A percentile compares a stretch with the other conserved stretches of the same genome.
Evolutionary conservation across 1,140 invertebrate species (phyloP).

Genomic region (Oscheius sp.): DNA sequence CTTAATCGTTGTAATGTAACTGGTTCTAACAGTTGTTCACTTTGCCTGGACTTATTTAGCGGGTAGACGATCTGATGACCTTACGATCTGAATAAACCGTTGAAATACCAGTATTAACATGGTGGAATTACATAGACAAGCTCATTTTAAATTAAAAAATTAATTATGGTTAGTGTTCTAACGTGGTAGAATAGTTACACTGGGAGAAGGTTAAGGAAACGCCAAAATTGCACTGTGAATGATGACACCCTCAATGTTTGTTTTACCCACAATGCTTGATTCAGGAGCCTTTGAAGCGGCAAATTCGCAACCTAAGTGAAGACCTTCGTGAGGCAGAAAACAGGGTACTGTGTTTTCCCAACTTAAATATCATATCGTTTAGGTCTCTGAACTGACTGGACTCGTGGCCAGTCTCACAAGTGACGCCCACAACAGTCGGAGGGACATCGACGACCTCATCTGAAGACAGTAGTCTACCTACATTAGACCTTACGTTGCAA

Average conservation of each 20-base stretch:
- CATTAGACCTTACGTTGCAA: too few relatives aligned
- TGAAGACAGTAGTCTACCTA: neutral
- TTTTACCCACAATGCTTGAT: neutral
- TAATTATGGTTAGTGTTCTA: too few relatives aligned
- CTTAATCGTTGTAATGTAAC: too few relatives aligned
- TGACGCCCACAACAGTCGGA: conserved; percentile 4
- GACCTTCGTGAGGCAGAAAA: neutral
- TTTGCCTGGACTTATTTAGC: neutral
- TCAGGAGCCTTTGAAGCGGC: conserved; percentile 13
- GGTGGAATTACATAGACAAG: too few relatives aligned
- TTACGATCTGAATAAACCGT: neutral
- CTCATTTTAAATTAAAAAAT: too few relatives aligned
- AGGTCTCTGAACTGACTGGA: conserved; percentile 8
- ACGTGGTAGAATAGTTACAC: too few relatives aligned
- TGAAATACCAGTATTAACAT: neutral
- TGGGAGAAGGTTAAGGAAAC: too few relatives aligned
- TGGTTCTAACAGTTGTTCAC: neutral
- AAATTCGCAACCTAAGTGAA: conserved; percentile 6
- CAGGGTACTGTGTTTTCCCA: neutral
- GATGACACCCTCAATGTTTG: too few relatives aligned
- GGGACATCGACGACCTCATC: conserved; percentile 13
- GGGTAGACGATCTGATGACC: neutral
- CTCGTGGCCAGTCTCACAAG: conserved; percentile 7
- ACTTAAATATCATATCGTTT: neutral
- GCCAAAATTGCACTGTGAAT: too few relatives aligned